Base-by-base conservation (phyloP, 2,113 vertebrate species). In the Neoarius graeffei region DNA sequence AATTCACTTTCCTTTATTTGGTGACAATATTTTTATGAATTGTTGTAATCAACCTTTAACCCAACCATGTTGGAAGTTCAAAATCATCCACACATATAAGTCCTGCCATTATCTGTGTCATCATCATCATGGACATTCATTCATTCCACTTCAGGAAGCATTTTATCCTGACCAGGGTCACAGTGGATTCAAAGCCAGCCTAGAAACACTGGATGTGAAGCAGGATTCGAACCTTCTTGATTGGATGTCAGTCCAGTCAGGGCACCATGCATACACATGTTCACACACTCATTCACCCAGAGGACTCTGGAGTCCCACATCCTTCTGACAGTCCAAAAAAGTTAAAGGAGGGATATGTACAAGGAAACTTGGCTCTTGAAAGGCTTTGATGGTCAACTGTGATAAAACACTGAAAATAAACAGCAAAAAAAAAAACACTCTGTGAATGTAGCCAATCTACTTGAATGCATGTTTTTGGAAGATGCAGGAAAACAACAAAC, bases 381-480 rank as follows among this genome's bases (percentile, higher is more conserved):
- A 88, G 85, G 87, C 89, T 89, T 87, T 23, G 82, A 90, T 83
- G 89, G 89, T 88, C 86, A 64, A 88, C 86, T 81, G 74, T 27
- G 59, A 81, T 50, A 64, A 88, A 81, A 60, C 56, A 25, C 66
- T 48, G 62, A 73, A 86, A 79, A 52, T 79, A 42, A 42, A 42
- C 42, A 42, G 42, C 42, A 42, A 80, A 90, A 88, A 83, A 84
- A 81, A 14, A 84, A 85, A 88, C 35, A 57, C 54, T 20, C 27
- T 74, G 5, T 1, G 3, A 20, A 19, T 74, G 71, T 20, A 13
- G 19, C 20, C 42, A 50, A 9, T 23, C 9, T 7, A 35, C 67
- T 6, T 74, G 1, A 23, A 48, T 74, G 71, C 71, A 50, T 76
- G 42, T 52, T 23, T 76, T 25, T 76, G 8, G 19, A 35, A 15